Evolutionary conservation across 92 coral and sea anemone species (phyloP).

Genomic region (Palythoa heliodiscus): DNA sequence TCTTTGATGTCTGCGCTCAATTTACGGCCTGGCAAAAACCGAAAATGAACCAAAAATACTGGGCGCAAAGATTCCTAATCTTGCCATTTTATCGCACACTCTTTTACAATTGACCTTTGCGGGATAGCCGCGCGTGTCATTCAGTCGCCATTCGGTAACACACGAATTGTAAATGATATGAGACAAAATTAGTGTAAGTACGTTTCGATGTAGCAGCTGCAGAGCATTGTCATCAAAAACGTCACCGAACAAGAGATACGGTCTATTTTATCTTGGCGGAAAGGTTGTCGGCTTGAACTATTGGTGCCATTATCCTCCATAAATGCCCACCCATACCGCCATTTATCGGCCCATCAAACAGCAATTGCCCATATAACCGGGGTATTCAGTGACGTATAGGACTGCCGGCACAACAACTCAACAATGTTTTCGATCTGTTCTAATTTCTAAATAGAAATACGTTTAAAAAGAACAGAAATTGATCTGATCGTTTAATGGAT

Average conservation of each 20-base stretch:
- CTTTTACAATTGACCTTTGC: slow-evolving; percentile 38
- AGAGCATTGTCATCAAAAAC: background rate
- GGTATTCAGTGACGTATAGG: slow-evolving; percentile 35
- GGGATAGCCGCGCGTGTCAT: slow-evolving; percentile 29
- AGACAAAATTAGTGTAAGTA: background rate
- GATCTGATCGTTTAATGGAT: background rate
- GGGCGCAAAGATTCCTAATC: slow-evolving; percentile 4
- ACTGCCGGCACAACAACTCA: slow-evolving; percentile 38
- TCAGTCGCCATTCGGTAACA: slow-evolving; percentile 12
- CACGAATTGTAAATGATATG: background rate
- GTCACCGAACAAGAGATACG: background rate
- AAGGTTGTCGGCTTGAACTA: slow-evolving; percentile 24
- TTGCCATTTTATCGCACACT: background rate
- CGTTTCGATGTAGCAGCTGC: background rate
- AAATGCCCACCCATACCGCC: slow-evolving; percentile 45
- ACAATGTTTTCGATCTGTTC: slow-evolving; percentile 34
- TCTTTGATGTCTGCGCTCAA: slow-evolving; percentile 26
- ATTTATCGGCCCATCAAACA: slow-evolving; percentile 40
- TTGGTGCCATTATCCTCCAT: slow-evolving; percentile 14
- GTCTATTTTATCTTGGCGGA: slow-evolving; percentile 18
- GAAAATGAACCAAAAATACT: background rate
- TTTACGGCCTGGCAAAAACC: slow-evolving; percentile 3
- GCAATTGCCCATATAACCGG: slow-evolving; percentile 44
- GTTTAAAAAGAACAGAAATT: background rate
- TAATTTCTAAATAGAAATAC: background rate